These are phyloP conservation scores for Taurulus bubalis DNA, from an alignment of 2,113 vertebrate genomes.

Conservation along the genomic window DNA sequence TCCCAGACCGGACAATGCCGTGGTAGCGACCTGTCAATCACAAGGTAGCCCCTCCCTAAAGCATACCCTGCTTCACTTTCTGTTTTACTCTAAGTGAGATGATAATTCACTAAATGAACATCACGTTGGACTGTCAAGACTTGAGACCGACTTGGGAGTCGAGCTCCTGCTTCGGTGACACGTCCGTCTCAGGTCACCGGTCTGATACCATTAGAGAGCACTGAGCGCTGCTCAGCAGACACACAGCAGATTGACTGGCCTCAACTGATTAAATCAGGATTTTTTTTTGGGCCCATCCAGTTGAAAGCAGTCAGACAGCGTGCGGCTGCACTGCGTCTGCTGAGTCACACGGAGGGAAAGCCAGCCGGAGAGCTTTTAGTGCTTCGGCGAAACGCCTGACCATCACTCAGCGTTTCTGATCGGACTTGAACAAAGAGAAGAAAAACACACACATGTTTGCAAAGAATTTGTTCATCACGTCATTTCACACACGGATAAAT, in stretches of 20 bases:
- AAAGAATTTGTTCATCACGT: background rate
- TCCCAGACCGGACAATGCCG: too few species aligned
- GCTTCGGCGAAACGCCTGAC: background rate
- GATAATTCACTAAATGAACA: too few species aligned
- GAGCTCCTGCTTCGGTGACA: background rate
- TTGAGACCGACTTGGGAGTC: background rate
- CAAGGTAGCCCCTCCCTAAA: too few species aligned
- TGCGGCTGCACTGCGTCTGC: constrained; percentile 1
- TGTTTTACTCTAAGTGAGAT: too few species aligned
- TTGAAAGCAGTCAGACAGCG: background rate
- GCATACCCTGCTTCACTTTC: too few species aligned
- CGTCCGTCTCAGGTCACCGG: constrained; percentile 9
- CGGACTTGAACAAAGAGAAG: background rate
- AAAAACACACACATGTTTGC: background rate
- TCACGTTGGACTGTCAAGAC: background rate
- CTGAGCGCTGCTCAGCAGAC: background rate
- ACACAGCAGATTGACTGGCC: background rate
- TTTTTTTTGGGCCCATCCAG: background rate
- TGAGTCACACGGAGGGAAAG: background rate
- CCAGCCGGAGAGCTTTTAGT: background rate
- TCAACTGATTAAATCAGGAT: constrained; percentile 12
- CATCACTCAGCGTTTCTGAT: background rate
- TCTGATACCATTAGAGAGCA: constrained; percentile 1
- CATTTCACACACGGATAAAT: too few species aligned
- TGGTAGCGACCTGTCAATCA: too few species aligned